Base-by-base conservation (phyloP, 2,888 invertebrate genomes). In the Drosophila monieri region DNA sequence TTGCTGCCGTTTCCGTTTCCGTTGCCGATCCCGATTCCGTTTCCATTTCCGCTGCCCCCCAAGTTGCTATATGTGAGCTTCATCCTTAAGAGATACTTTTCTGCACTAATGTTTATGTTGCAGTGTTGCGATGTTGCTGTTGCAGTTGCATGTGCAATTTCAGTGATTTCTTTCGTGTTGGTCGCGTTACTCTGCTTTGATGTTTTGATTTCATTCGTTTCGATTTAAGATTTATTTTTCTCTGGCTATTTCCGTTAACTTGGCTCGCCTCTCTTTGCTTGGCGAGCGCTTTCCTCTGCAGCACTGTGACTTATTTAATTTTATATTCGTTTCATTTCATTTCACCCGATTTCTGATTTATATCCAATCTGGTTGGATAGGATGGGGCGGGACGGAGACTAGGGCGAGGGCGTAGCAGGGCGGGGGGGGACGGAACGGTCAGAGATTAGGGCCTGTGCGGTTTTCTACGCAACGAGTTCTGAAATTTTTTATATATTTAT, bases 151-250 rank as follows among this genome's bases (percentile, higher is more conserved):
- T 4, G 37, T 70, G 48, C 48, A 48, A 51, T n/a, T 58, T 32
- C 43, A 55, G 44, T 32, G 46, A 58, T 76, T 78, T 79, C 55
- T 80, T 80, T 12, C 81, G 77, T 55, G 73, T 80, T 72, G 79
- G 79, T 68, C 67, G 74, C 59, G 77, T 67, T 65, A 76, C 71
- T 74, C 64, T 59, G 15, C 52, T 59, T 65, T 74, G 71, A 69
- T 81, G 44, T 77, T 77, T 85, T 73, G 83, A 69, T 81, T 76
- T 81, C 85, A 81, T 81, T 79, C 81, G 85, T 67, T 78, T 74
- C 37, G 67, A 51, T 49, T 57, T 52, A 41, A 6, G 44, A 54
- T 53, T 60, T 58, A 51, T 48, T 48, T 57, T 9, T 15, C 52
- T 43, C 27, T 57, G 21, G 35, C 21, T 43, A 14, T 64, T 14